Conservation (phyloP, 1,140 invertebrate species). For the Lasioglossum baleicum region DNA sequence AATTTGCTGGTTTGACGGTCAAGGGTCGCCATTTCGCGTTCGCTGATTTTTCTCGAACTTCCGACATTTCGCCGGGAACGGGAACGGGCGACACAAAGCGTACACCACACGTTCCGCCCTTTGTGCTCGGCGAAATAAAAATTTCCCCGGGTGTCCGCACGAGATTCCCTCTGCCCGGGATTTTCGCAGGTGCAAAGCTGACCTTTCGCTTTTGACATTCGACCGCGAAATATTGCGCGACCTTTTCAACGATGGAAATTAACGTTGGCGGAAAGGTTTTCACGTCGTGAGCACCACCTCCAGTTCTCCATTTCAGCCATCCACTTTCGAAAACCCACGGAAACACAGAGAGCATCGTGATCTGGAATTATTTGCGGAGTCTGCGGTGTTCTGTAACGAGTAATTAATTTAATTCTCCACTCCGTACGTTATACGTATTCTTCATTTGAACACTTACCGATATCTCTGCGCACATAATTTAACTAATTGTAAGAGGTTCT, state of each 20-base stretch:
- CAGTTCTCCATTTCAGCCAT: not conserved
- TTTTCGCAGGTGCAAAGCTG: not conserved
- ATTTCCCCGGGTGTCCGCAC: not conserved
- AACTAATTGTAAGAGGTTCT: too few species aligned
- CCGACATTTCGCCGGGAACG: not conserved
- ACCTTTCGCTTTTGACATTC: conserved; percentile 23
- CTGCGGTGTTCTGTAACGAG: too few species aligned
- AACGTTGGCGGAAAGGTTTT: conserved; percentile 22
- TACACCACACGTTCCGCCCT: not conserved
- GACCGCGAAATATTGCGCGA: conserved; percentile 4
- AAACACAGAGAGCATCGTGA: not conserved
- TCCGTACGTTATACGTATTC: too few species aligned
- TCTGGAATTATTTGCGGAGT: too few species aligned
- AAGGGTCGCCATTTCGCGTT: not conserved
- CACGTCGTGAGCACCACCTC: not conserved
- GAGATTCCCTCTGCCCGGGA: not conserved
- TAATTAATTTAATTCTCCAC: too few species aligned
- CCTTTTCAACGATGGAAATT: conserved; percentile 44
- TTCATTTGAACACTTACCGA: too few species aligned
- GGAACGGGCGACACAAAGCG: not conserved
- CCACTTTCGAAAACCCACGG: not conserved
- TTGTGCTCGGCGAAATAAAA: conserved; percentile 2
- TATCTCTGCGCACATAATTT: too few species aligned
- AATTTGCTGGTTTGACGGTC: too few species aligned
- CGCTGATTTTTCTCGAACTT: not conserved